Percentiles rank a stretch among this genome's conserved stretches.
Conservation (phyloP, 2,888 invertebrate genomes). For the Andrena bucephala region DNA sequence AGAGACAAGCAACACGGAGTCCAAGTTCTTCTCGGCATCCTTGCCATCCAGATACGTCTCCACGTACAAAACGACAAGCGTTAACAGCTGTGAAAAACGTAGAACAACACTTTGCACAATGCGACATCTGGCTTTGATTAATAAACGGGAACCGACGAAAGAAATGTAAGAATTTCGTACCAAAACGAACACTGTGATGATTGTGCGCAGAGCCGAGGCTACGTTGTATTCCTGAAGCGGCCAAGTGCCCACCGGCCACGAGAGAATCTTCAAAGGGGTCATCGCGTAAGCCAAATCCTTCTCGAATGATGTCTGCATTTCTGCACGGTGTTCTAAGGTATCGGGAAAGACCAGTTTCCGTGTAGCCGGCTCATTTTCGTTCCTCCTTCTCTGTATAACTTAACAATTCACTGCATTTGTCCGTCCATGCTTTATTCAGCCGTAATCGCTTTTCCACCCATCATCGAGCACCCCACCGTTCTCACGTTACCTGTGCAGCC, state of each 20-base stretch:
- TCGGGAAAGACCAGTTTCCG: not conserved
- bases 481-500: not conserved
- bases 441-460: slow-evolving; percentile 1
- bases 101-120: no score
- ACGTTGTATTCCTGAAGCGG: slow-evolving; percentile 19
- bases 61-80: not conserved
- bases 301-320: not conserved
- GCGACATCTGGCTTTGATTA: no score
- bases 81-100: not conserved
- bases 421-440: slow-evolving; percentile 21
- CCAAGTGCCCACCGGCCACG: slow-evolving; percentile 20
- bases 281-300: slow-evolving; percentile 30
- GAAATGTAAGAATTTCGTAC: not conserved
- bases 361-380: not conserved
- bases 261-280: not conserved
- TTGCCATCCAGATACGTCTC: slow-evolving; percentile 9
- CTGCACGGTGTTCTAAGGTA: not conserved
- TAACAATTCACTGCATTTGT: not conserved
- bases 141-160: not conserved
- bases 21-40: slow-evolving; percentile 22
- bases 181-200: not conserved
- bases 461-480: not conserved
- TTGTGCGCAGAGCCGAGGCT: not conserved
- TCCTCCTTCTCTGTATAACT: not conserved
- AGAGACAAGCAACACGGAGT: not conserved